Base-by-base conservation (phyloP, 2,888 invertebrate species). In the Amphipoea lucens region DNA sequence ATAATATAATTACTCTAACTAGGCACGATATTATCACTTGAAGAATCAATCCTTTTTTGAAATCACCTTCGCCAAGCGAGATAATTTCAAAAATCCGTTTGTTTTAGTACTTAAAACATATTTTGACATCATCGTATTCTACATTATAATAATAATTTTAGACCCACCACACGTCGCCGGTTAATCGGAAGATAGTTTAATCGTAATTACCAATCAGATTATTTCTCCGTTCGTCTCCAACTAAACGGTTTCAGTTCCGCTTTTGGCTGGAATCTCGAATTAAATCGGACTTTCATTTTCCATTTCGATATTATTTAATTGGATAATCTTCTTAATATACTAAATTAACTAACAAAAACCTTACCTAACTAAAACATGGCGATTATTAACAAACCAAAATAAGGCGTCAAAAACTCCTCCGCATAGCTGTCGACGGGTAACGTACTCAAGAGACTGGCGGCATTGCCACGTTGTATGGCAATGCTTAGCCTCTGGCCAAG, bases 181-280 rank as follows among this genome's bases (percentile, higher is more conserved):
- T 84, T 69, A 80, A 83, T 80, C 12, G 84, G 11, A 23, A 62
- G 85, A 80, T 83, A 84, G 65, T 84, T 73, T 66, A 65, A 84
- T 75, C 60, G 71, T 54, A 62, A 54, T 70, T n/a, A 54, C 70
- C 9, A 23, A 80, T 80, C 75, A 72, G 84, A 75, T 83, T 57
- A 84, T 74, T 78, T 79, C 63, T 72, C 68, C 68, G 63, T 72
- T 72, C 63, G 63, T 51, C 65, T 62, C 12, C 14, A 73, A 69
- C 40, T 74, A 63, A 74, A 60, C 14, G 48, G 63, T 11, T 72
- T 42, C n/a, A 40, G 20, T 80, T 80, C 81, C 72, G 54, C 7
- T 75, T 71, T 54, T n/a, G 12, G 66, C 20, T 62, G 72, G 60
- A 68, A 79, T 71, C 62, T 84, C 7, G 40, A 54, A 79, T 84